Base-by-base conservation (phyloP, 2,113 vertebrate genomes). In the Motacilla alba region DNA sequence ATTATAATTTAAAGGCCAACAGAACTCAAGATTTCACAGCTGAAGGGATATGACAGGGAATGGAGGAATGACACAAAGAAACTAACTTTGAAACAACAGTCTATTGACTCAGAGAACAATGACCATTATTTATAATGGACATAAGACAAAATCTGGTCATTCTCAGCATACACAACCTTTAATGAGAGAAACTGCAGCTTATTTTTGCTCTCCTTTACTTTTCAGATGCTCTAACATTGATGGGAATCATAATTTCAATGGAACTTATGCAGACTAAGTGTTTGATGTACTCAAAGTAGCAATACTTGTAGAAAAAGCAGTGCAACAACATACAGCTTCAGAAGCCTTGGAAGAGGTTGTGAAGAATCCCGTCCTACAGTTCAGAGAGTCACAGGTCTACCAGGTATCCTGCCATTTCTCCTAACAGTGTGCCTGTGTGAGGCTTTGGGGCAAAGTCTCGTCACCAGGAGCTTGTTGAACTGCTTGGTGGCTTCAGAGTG, bases 31-130 rank as follows among this genome's bases (percentile, higher is more conserved):
- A 73, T 69, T 92, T 89, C 83, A 91, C n/a, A 91, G 30, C 11
- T 5, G 5, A 89, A 85, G 62, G 46, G n/a, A 37, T 73, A 39
- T 89, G 83, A 80, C 83, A 89, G 68, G 63, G 30, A 88, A 77
- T 62, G 81, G 69, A 68, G 73, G 53, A 85, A 87, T 69, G 81
- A 79, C 76, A 93, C 33, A 68, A 76, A 90, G 52, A 88, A 95
- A 90, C 63, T 35, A 88, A 93, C 43, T 94, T 83, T 85, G 72
- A 83, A 94, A 74, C 58, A 90, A 77, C 37, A 73, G 41, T 41
- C 83, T 90, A 68, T 70, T 95, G 90, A 92, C 39, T 94, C 85
- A 93, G 75, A 96, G 59, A 90, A 59, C 52, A 87, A 83, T 67
- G 79, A 46, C 55, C 67, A 62, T 68, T 67, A 88, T 74, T 93